Conservation (phyloP, 2,888 invertebrate genomes). For the Tribolium freemani region DNA sequence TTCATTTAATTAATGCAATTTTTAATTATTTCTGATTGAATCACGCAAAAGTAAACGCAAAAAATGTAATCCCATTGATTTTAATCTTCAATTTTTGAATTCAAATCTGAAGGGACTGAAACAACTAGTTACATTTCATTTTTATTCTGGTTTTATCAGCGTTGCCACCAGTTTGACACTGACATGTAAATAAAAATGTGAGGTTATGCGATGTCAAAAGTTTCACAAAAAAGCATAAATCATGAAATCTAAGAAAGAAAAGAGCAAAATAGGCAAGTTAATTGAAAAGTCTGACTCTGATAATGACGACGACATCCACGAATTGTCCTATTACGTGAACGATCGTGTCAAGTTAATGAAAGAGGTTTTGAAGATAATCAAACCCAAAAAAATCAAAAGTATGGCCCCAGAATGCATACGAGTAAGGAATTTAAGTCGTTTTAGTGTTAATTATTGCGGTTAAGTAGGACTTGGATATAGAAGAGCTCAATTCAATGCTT, state of each 20-base stretch:
- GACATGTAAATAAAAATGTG: not conserved
- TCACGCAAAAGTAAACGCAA: too few relatives aligned
- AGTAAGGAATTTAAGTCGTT: slow-evolving; percentile 50
- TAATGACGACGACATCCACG: slow-evolving; percentile 63
- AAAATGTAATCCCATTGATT: too few relatives aligned
- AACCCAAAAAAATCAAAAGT: slow-evolving; percentile 65
- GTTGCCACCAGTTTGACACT: too few relatives aligned
- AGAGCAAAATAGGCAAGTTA: slow-evolving; percentile 55
- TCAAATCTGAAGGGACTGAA: too few relatives aligned
- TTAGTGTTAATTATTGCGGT: not conserved
- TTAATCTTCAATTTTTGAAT: too few relatives aligned
- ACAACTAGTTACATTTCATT: too few relatives aligned
- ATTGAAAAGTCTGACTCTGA: slow-evolving; percentile 57
- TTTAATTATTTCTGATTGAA: too few relatives aligned
- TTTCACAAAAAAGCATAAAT: not conserved
- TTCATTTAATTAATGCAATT: too few relatives aligned
- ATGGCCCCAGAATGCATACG: slow-evolving; percentile 66
- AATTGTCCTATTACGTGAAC: slow-evolving; percentile 63
- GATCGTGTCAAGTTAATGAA: slow-evolving; percentile 67
- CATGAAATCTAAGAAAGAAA: slow-evolving; percentile 48
- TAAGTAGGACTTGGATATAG: slow-evolving; percentile 60
- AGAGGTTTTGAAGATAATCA: slow-evolving; percentile 65
- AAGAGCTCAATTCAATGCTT: slow-evolving; percentile 66
- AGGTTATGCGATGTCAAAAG: not conserved
- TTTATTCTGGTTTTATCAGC: too few relatives aligned